Percentiles rank a stretch among this genome's conserved stretches.
Conservation (phyloP, 2,888 invertebrate species). For the Masnerella sp. region DNA sequence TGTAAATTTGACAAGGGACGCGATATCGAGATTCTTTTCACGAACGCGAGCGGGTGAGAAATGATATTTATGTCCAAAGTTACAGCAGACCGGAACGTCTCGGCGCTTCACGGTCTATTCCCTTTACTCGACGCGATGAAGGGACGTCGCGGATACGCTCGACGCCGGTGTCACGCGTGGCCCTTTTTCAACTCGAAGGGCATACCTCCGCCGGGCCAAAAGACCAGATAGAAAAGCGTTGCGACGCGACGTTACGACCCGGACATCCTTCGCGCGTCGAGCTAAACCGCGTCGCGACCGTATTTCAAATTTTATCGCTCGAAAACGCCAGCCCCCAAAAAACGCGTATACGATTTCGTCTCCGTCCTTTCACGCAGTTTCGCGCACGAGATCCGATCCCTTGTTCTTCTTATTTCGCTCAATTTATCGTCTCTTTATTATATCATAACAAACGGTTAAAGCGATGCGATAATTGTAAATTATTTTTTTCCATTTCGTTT, state of each 20-base stretch:
- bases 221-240: conserved; percentile 46
- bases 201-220: conserved; percentile 44
- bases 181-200: conserved; percentile 44
- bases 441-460: too few species aligned
- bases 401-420: conserved; percentile 4
- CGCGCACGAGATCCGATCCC: conserved; percentile 14
- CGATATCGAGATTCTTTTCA: conserved; percentile 52
- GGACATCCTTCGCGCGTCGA: conserved; percentile 71
- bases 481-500: too few species aligned
- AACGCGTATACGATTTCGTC: conserved; percentile 41
- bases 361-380: conserved; percentile 31
- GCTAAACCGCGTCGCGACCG: conserved; percentile 66
- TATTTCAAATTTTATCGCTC: conserved; percentile 77
- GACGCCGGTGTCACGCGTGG: conserved; percentile 47
- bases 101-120: conserved; percentile 58
- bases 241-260: conserved; percentile 71
- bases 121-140: conserved; percentile 43
- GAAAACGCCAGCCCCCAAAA: conserved; percentile 64
- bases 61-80: conserved; percentile 57
- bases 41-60: conserved; percentile 43
- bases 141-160: conserved; percentile 49
- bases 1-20: conserved; percentile 40
- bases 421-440: conserved; percentile 9
- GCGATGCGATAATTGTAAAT: too few species aligned
- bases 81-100: conserved; percentile 58